Evolutionary conservation across 2,888 invertebrate species (phyloP), one percentile per base, ranked within the genome.

Genomic region (Nesidiocoris tenuis): DNA sequence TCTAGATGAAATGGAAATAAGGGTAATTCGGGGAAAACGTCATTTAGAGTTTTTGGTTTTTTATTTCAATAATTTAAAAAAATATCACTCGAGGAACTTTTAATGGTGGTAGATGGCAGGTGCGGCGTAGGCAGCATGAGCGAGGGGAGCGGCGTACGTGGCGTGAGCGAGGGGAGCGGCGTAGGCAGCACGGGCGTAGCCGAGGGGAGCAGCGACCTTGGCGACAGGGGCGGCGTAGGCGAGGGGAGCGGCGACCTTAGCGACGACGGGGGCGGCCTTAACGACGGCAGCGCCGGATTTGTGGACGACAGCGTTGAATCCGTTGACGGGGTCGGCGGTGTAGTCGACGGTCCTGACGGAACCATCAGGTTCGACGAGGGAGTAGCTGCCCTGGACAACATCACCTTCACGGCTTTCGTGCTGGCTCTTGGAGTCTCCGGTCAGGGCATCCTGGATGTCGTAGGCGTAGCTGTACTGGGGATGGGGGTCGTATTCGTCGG

Each of bases 261-360:
- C 65, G 65, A 67, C 70, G 61, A 74, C 74, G 39, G 74, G 64
- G 74, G 63, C 64, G 74, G 64, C 23, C 57, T 64, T 64, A 23
- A 64, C 64, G 64, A 74, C 74, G 22, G 74, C 56, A 19, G 63
- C 74, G 16, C 64, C 74, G 57, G 74, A 56, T 55, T 74, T 64
- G 74, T 63, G 56, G 64, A 74, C 74, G 23, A 74, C 64, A 18
- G 74, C 64, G 64, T 70, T 70, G 70, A 70, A 70, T 70, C 70
- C 70, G 70, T 70, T 70, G 70, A 70, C 25, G 57, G 70, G 70
- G 19, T 70, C 70, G 17, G 70, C 70, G 61, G 70, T 70, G 70
- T 70, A 70, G 70, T 19, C 23, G 57, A 54, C 67, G 17, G 67
- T 67, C 56, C 67, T 54, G 67, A 67, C 67, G 67, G 67, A 67